Percentiles rank a stretch among this genome's conserved stretches.
phyloP scores from a whole-genome alignment of 2,113 vertebrate species.

The Chinchilla lanigera region DNA sequence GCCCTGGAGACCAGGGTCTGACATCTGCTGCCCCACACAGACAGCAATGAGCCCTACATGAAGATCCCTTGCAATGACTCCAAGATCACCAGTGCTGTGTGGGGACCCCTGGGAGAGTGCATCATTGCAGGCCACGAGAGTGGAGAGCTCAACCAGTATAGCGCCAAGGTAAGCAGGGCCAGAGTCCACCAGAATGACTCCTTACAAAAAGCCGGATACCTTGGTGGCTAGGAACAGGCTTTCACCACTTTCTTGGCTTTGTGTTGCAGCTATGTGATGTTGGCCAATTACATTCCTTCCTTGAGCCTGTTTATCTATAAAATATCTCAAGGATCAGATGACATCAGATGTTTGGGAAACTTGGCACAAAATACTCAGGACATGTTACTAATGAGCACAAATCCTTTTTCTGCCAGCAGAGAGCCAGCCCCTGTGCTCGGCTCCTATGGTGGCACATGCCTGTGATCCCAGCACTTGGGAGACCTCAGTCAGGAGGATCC shows the following conservation, averaged over 20 bases:
- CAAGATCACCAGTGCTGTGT: constrained; percentile 98
- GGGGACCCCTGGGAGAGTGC: constrained; percentile 97
- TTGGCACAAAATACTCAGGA: neutral
- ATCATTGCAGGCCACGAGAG: constrained; percentile 96
- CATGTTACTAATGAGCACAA: neutral
- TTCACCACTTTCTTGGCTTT: neutral
- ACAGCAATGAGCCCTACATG: constrained; percentile 95
- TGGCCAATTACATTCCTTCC: neutral
- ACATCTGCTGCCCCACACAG: constrained; percentile 82
- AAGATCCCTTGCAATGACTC: constrained; percentile 95
- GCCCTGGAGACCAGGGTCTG: neutral
- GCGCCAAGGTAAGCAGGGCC: constrained; percentile 91
- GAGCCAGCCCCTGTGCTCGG: neutral
- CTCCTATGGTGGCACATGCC: neutral
- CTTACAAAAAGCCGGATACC: neutral
- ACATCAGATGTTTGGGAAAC: neutral
- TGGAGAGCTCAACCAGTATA: constrained; percentile 97
- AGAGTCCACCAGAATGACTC: neutral
- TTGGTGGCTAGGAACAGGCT: neutral
- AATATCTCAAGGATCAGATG: neutral
- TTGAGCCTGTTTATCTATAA: neutral
- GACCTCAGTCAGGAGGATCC: neutral
- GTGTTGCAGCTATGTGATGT: neutral
- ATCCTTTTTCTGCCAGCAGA: neutral
- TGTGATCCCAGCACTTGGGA: neutral